Percentiles rank a stretch among this genome's conserved stretches.
These are phyloP conservation scores for Philhelius pedissequus DNA, from an alignment of 2,888 invertebrate species.

Conservation along the genomic window DNA sequence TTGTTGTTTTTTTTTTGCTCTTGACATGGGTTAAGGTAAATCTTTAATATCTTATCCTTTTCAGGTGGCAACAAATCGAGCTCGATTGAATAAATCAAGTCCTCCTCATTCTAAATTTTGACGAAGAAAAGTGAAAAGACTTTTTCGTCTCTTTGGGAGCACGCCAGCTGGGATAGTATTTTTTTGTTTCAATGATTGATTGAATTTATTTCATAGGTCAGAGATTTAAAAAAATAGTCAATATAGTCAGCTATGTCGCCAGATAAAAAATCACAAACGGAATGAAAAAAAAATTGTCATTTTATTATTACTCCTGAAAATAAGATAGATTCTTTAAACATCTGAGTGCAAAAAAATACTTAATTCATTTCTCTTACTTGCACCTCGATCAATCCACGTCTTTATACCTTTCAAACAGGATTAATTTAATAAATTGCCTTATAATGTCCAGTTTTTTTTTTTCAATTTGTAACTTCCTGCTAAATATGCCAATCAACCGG, in stretches of 20 bases:
- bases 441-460: not conserved
- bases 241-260: too few species aligned
- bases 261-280: too few species aligned
- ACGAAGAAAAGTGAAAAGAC: conserved; percentile 14
- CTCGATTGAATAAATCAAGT: conserved; percentile 50
- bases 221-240: not conserved
- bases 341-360: too few species aligned
- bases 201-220: conserved; percentile 3
- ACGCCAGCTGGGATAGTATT: not conserved
- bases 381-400: not conserved
- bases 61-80: conserved; percentile 6
- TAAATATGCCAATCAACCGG: conserved; percentile 41
- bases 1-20: not conserved
- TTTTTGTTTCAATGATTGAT: conserved; percentile 41
- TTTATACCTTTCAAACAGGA: not conserved
- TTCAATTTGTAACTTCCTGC: conserved; percentile 37
- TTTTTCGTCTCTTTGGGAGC: not conserved
- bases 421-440: conserved; percentile 37
- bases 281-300: not conserved
- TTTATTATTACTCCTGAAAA: not conserved
- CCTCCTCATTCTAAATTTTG: conserved; percentile 18
- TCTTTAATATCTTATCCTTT: conserved; percentile 4
- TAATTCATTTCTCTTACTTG: not conserved
- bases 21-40: not conserved
- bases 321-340: not conserved